phyloP scores from a whole-genome alignment of 2,113 vertebrate species.

The Recurvirostra avosetta region DNA sequence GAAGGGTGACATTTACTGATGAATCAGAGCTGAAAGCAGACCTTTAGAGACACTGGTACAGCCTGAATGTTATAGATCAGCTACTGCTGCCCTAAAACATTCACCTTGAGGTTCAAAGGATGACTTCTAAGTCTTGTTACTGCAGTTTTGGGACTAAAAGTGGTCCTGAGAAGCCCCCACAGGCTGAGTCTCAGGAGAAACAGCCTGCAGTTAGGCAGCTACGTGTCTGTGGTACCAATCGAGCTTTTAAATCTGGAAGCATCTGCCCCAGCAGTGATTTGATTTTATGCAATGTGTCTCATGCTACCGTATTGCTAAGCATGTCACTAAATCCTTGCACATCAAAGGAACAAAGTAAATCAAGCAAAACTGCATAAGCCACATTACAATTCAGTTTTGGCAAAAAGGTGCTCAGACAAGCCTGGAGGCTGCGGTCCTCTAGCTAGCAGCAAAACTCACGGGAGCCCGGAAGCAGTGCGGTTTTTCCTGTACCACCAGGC shows the following conservation, averaged over 20 bases:
- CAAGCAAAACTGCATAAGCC: conserved; percentile 53
- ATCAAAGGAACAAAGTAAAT: conserved; percentile 62
- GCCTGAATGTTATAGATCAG: neutral
- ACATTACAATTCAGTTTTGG: conserved; percentile 21
- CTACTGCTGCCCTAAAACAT: neutral
- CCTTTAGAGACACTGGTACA: neutral
- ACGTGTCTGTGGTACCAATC: conserved; percentile 20
- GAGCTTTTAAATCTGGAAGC: conserved; percentile 46
- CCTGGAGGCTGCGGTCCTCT: neutral
- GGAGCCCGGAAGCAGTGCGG: neutral
- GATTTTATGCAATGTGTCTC: conserved; percentile 58
- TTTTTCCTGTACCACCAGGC: neutral
- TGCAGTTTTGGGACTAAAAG: neutral
- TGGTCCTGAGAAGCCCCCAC: neutral
- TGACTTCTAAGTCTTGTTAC: neutral
- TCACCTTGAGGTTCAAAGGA: conserved; percentile 30
- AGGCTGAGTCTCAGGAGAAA: neutral
- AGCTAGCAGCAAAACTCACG: neutral
- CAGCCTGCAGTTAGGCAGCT: neutral
- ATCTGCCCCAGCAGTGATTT: conserved; percentile 50
- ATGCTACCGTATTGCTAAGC: conserved; percentile 9
- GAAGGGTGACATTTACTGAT: neutral
- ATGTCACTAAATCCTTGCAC: conserved; percentile 58
- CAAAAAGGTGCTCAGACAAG: neutral
- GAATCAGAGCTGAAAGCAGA: conserved; percentile 30